Evolutionary conservation across 2,797 vertebrate species (phyloP), one percentile per base, ranked within the genome.

Genomic region (Melanotaenia trifasciata): DNA sequence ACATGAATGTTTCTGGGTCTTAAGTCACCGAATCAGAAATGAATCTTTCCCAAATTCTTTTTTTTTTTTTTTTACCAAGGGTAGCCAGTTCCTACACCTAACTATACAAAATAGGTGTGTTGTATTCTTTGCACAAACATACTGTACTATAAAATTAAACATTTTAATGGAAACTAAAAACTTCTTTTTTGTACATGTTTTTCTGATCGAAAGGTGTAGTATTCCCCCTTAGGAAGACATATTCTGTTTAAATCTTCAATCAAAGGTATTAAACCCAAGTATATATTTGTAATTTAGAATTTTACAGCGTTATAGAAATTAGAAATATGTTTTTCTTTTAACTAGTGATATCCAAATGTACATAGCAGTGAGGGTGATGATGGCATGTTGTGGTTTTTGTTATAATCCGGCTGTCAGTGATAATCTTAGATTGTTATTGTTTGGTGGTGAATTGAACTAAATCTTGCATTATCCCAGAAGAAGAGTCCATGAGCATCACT

Each of bases 381-480:
- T n/a, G 64, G 53, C 56, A 57, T 40, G 28, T 72, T 51, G 67
- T 35, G 14, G 8, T 58, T 9, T 62, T 45, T 40, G 24, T 66
- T 50, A 57, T 61, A 35, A 70, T 60, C 28, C 56, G 14, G 20
- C 43, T 53, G 66, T 63, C 40, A 70, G 43, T 54, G 63, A 64
- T 58, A 54, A 26, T 47, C 26, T 56, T 62, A 20, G 24, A 53
- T 47, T 72, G 56, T 68, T 83, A 64, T 67, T 65, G 45, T 4
- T 51, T 45, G 50, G 26, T 67, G 74, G 36, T 73, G 61, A 59
- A 72, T 50, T 67, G 33, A 72, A 73, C 1, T 30, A 53, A 30
- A 58, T 83, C 57, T 66, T 81, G 78, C 62, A 79, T 84, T 64
- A 72, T 78, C 73, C 77, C 70, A 70, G 51, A 63, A 80, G 70